These are phyloP conservation scores for Spinus pinus DNA, from an alignment of 2,797 vertebrate species.

Conservation along the genomic window DNA sequence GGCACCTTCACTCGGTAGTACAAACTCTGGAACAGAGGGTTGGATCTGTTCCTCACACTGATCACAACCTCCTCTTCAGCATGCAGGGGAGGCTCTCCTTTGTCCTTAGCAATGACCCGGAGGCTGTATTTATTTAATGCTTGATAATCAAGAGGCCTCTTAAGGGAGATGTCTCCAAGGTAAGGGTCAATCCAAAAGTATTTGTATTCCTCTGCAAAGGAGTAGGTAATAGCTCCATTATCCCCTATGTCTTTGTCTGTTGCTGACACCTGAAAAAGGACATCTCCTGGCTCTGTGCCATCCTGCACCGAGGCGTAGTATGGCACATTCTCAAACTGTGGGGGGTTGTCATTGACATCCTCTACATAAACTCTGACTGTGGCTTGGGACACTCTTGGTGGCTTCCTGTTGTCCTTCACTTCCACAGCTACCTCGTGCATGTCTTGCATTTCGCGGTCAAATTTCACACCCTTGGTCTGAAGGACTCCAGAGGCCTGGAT, in stretches of 20 bases:
- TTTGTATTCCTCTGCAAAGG: slow-evolving; percentile 85
- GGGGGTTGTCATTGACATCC: slow-evolving; percentile 91
- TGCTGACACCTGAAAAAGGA: slow-evolving; percentile 90
- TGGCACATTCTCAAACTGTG: slow-evolving; percentile 88
- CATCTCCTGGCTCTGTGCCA: slow-evolving; percentile 88
- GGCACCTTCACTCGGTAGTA: slow-evolving; percentile 90
- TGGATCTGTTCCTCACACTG: slow-evolving; percentile 90
- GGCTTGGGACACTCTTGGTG: slow-evolving; percentile 83
- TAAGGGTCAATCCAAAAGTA: slow-evolving; percentile 92
- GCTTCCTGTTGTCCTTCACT: slow-evolving; percentile 84
- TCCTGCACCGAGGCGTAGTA: slow-evolving; percentile 88
- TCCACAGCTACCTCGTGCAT: slow-evolving; percentile 84
- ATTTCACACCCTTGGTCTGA: slow-evolving; percentile 84
- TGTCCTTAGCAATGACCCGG: slow-evolving; percentile 84
- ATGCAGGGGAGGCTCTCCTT: slow-evolving; percentile 80
- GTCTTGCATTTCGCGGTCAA: slow-evolving; percentile 87
- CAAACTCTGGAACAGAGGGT: slow-evolving; percentile 91
- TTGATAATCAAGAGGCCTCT: slow-evolving; percentile 90
- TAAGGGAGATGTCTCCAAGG: slow-evolving; percentile 90
- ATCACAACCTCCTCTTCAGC: slow-evolving; percentile 82
- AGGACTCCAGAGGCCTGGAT: slow-evolving; percentile 86
- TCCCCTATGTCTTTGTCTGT: slow-evolving; percentile 86
- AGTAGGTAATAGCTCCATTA: slow-evolving; percentile 85
- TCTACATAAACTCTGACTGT: slow-evolving; percentile 87
- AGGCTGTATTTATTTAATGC: slow-evolving; percentile 89